Percentiles rank a stretch among this genome's conserved stretches.
Conservation (phyloP, 2,113 vertebrate genomes). For the Hiodon alosoides region DNA sequence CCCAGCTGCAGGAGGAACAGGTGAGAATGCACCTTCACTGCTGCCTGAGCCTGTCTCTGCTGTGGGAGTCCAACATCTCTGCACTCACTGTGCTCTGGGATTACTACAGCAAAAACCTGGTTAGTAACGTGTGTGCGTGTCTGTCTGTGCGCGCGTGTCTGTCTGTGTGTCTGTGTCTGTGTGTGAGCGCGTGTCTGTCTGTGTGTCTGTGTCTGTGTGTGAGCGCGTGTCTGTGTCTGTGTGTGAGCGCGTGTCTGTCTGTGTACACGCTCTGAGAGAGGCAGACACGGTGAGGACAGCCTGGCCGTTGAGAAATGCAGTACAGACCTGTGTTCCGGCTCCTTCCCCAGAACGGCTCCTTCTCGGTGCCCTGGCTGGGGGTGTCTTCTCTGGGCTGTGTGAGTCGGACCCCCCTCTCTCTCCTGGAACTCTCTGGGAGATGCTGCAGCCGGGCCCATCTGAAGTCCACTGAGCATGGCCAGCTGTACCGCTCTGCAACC, state of each 20-base stretch:
- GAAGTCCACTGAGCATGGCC: slow-evolving; percentile 51
- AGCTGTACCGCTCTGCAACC: slow-evolving; percentile 77
- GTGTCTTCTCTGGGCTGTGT: slow-evolving; percentile 71
- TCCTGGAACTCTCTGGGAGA: slow-evolving; percentile 77
- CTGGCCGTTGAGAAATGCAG: too few species aligned
- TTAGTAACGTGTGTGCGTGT: slow-evolving; percentile 46
- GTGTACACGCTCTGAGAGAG: too few species aligned
- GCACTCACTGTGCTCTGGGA: slow-evolving; percentile 83
- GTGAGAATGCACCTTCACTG: slow-evolving; percentile 87
- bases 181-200: background rate
- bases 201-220: background rate
- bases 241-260: background rate
- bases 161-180: background rate
- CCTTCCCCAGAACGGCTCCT: slow-evolving; percentile 70
- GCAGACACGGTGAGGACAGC: too few species aligned
- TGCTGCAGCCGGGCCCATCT: slow-evolving; percentile 66
- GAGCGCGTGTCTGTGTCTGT: background rate
- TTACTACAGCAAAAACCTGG: slow-evolving; percentile 88
- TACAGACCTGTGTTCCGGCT: background rate
- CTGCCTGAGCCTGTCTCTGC: slow-evolving; percentile 77
- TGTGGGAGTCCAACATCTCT: slow-evolving; percentile 77
- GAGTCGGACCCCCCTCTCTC: slow-evolving; percentile 73
- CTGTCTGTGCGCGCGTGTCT: background rate
- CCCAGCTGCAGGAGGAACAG: slow-evolving; percentile 77
- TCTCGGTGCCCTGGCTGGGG: slow-evolving; percentile 86